Evolutionary conservation across 2,113 vertebrate genomes (phyloP).

Genomic region (Pseudolaguvia tuberculata): DNA sequence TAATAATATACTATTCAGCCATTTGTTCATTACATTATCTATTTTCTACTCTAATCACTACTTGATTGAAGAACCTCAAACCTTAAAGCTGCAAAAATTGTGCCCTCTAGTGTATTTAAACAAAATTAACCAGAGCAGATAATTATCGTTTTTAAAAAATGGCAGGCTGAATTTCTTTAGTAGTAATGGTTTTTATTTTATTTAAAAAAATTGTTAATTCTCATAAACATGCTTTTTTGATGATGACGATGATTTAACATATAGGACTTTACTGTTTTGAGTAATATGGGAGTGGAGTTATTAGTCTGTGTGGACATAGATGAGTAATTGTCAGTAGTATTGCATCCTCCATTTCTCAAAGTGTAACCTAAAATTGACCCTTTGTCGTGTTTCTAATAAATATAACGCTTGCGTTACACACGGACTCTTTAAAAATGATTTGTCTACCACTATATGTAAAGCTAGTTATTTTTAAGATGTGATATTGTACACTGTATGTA

Average conservation of each 20-base stretch:
- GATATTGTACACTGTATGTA: constrained; percentile 3
- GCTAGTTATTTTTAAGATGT: background rate
- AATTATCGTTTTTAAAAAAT: background rate
- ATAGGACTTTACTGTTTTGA: background rate
- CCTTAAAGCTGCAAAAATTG: background rate
- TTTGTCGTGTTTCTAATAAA: background rate
- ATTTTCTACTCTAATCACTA: background rate
- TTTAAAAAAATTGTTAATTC: no score
- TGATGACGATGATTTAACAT: background rate
- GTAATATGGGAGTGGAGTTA: background rate
- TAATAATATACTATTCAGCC: no score
- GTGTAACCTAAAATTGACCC: background rate
- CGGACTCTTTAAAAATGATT: background rate
- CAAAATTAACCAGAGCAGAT: background rate
- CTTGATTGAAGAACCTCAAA: background rate
- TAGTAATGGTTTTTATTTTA: background rate
- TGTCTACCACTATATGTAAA: background rate
- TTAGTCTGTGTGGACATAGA: background rate
- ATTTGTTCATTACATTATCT: no score
- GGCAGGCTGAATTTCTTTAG: no score
- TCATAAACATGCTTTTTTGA: background rate
- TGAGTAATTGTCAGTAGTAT: background rate
- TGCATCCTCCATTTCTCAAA: background rate
- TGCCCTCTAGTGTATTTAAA: constrained; percentile 27
- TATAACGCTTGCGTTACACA: background rate